Evolutionary conservation across 1,140 invertebrate genomes (phyloP), one percentile per base, ranked within the genome.

Genomic region (Brachionus manjavacas): DNA sequence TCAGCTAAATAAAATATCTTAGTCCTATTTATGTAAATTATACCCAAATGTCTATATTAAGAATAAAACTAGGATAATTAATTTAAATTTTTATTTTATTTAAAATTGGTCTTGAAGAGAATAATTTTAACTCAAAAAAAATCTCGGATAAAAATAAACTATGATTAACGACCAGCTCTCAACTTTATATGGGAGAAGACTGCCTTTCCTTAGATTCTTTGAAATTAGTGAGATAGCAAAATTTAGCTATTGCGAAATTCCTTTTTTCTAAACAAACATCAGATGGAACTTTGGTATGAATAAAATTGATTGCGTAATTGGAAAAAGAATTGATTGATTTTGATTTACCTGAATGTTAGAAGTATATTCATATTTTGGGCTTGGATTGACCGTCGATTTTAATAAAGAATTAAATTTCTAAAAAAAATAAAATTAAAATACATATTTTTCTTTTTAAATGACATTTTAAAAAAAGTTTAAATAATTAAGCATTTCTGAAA

Each of bases 281-380:
- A 60, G 6, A 60, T 52, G 46, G 52, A 60, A 60, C 16, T 60
- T 52, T 8, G 52, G 20, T 9, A 25, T 20, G 20, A 60, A 60
- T 35, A 35, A 60, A 35, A 70, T 14, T 70, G 14, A 8, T 35
- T 70, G 25, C 66, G 66, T 35, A 70, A 35, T 70, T 39, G 14
- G 14, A 60, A 52, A 52, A n/a, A 60, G 16, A 60, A 60, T 60
- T 60, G 52, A 60, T 60, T 23, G 7, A 60, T 60, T 60, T 60
- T 8, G 35, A 41, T 74, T 74, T 74, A 74, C 70, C 70, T 74
- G 70, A 74, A 74, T 74, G 70, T 74, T 43, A 74, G 11, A 41
- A 74, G 70, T 16, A 74, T 74, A 20, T 74, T 74, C 70, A 74
- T 74, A 14, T 70, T 74, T 14, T 39, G 14, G 31, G 4, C 9